A percentile compares a stretch with the other conserved stretches of the same genome.
Evolutionary conservation across 2,797 vertebrate genomes (phyloP).

Genomic region (Eulemur albifrons): DNA sequence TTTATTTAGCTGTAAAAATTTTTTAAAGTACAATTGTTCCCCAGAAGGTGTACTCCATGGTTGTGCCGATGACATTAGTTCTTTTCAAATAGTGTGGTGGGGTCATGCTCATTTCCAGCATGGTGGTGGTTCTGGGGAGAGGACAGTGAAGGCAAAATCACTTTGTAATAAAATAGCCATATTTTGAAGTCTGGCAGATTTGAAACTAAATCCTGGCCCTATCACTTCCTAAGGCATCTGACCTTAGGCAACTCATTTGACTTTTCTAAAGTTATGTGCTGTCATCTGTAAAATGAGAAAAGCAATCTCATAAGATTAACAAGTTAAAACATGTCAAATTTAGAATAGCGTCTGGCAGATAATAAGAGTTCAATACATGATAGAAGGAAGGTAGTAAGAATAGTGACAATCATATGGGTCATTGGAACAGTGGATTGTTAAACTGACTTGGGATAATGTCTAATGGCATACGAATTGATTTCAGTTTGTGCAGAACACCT

Average conservation of each 20-base stretch:
- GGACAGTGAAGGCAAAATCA: neutral
- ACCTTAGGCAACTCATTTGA: neutral
- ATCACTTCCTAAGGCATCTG: neutral
- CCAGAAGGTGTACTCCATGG: neutral
- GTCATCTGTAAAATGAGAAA: constrained; percentile 36
- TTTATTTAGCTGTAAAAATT: neutral
- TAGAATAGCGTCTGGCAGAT: neutral
- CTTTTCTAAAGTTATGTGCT: neutral
- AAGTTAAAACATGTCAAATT: neutral
- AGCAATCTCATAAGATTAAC: constrained; percentile 19
- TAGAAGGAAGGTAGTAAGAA: neutral
- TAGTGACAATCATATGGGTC: neutral
- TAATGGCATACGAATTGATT: neutral
- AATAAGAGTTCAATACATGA: neutral
- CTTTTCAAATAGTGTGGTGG: neutral
- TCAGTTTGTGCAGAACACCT: neutral
- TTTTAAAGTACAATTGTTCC: too few species aligned
- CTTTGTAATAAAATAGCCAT: neutral
- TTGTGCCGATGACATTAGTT: neutral
- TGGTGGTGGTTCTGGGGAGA: neutral
- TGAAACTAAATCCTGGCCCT: neutral
- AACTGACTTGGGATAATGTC: neutral
- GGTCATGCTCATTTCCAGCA: neutral
- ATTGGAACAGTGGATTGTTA: neutral
- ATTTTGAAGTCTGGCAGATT: neutral